Conservation (phyloP, 2,113 vertebrate species). For the Regulus satrapa region DNA sequence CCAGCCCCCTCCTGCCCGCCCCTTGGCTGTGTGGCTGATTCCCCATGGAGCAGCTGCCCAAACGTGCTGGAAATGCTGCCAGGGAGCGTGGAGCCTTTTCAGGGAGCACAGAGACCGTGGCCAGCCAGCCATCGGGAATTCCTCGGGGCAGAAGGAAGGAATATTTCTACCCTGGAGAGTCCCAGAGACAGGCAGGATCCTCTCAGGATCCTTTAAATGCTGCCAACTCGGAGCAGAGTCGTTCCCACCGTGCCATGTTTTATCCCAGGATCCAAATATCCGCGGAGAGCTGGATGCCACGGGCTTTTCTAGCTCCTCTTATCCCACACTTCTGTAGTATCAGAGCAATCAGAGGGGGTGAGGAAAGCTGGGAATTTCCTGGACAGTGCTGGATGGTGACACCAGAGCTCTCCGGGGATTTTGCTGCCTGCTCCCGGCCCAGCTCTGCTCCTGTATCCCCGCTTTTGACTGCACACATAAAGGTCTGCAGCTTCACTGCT, state of each 20-base stretch:
- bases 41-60: not conserved
- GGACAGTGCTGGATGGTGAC: fast-evolving
- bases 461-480: not conserved
- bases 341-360: not conserved
- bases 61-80: not conserved
- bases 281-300: fast-evolving
- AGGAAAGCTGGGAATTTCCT: not conserved
- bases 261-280: not conserved
- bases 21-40: not conserved
- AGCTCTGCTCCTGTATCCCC: not conserved
- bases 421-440: not conserved
- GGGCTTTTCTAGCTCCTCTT: not conserved
- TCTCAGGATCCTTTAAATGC: no score
- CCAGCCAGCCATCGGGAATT: not conserved
- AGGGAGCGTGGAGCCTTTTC: not conserved
- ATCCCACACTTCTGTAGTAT: not conserved
- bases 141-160: not conserved
- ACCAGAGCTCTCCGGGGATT: not conserved
- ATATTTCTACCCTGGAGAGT: not conserved
- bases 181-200: not conserved
- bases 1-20: not conserved
- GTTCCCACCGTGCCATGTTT: fast-evolving
- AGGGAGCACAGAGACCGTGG: not conserved
- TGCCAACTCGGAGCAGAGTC: not conserved
- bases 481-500: not conserved